Percentiles rank a stretch among this genome's conserved stretches.
phyloP scores from a whole-genome alignment of 2,888 invertebrate genomes.

The Parnassius orleans region DNA sequence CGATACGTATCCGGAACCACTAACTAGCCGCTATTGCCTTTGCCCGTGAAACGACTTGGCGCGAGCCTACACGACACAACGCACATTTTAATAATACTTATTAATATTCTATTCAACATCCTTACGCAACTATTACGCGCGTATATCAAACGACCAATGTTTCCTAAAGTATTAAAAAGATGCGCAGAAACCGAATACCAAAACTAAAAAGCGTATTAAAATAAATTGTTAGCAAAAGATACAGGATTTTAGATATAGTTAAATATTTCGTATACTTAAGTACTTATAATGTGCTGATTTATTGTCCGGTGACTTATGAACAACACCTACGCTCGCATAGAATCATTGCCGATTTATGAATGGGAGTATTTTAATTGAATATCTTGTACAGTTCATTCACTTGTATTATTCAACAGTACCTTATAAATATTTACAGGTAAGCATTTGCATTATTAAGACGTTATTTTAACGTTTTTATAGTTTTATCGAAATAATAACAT shows the following conservation, averaged over 20 bases:
- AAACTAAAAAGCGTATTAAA: too few relatives aligned
- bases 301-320: slow-evolving; percentile 52
- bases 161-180: slow-evolving; percentile 7
- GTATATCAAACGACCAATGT: slow-evolving; percentile 17
- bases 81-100: slow-evolving; percentile 58
- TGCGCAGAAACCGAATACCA: too few relatives aligned
- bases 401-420: slow-evolving; percentile 34
- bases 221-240: too few relatives aligned
- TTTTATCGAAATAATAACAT: slow-evolving; percentile 3
- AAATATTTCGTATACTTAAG: slow-evolving; percentile 11
- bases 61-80: slow-evolving; percentile 61
- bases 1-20: slow-evolving; percentile 80
- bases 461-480: slow-evolving; percentile 17
- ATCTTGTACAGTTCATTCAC: slow-evolving; percentile 57
- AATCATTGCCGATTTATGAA: slow-evolving; percentile 60
- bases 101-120: slow-evolving; percentile 36
- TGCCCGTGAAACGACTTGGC: slow-evolving; percentile 53
- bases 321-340: slow-evolving; percentile 59
- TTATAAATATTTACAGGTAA: slow-evolving; percentile 43
- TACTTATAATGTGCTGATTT: slow-evolving; percentile 40
- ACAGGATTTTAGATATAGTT: background rate
- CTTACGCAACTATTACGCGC: slow-evolving; percentile 14
- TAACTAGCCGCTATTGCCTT: slow-evolving; percentile 71
- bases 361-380: slow-evolving; percentile 58
- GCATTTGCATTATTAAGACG: slow-evolving; percentile 13